Evolutionary conservation across 2,888 invertebrate genomes (phyloP).

Genomic region (Laspeyria flexula): DNA sequence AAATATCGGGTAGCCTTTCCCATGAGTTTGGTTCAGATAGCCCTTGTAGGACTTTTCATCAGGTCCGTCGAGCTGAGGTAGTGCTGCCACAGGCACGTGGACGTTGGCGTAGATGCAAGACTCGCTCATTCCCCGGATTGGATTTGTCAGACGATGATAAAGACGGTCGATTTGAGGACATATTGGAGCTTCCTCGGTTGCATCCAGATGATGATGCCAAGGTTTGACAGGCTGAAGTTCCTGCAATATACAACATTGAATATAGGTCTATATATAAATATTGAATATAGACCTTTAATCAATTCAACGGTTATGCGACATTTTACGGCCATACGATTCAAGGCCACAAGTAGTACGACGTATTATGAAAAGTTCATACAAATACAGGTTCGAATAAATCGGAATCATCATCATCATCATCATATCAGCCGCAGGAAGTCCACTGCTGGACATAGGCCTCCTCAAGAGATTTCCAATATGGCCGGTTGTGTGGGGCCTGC

Average conservation of each 20-base stretch:
- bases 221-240: constrained; percentile 48
- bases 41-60: constrained; percentile 10
- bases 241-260: constrained; percentile 20
- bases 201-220: constrained; percentile 79
- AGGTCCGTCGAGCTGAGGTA: constrained; percentile 1
- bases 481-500: no score
- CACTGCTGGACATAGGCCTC: no score
- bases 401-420: no score
- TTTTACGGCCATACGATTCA: no score
- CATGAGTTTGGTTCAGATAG: constrained; percentile 5
- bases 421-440: no score
- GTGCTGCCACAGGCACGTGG: constrained; percentile 41
- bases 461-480: no score
- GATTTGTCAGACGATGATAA: constrained; percentile 38
- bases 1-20: constrained; percentile 57
- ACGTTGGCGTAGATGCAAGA: constrained; percentile 56
- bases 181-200: constrained; percentile 81
- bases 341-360: no score
- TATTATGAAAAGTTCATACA: no score
- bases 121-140: constrained; percentile 44
- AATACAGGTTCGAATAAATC: no score
- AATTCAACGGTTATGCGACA: no score
- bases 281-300: no score
- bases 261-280: background rate
- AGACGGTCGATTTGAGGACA: constrained; percentile 82